These are phyloP conservation scores for Fulmarus glacialis DNA, from an alignment of 2,113 vertebrate genomes.

Conservation along the genomic window DNA sequence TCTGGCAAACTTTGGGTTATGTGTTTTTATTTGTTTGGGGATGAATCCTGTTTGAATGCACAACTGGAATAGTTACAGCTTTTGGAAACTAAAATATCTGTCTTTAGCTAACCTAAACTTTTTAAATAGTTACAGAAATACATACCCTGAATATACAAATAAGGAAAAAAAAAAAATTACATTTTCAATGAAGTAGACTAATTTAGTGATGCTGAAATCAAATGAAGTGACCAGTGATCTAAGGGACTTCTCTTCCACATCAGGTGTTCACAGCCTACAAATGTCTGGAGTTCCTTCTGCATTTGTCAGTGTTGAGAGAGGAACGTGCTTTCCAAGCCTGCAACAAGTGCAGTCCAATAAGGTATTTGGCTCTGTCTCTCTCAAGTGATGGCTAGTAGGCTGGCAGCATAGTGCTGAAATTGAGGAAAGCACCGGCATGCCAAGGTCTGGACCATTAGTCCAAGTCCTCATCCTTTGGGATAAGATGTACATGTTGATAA, in stretches of 20 bases:
- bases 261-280: background rate
- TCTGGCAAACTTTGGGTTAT: background rate
- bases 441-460: background rate
- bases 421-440: background rate
- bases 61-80: background rate
- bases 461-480: background rate
- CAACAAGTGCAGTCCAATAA: background rate
- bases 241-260: background rate
- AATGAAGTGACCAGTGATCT: background rate
- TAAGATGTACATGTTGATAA: fast-evolving
- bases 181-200: background rate
- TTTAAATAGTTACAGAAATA: conserved; percentile 6
- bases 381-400: fast-evolving
- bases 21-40: background rate
- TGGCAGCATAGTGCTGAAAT: background rate
- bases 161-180: background rate
- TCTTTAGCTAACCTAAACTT: background rate
- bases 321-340: background rate
- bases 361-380: fast-evolving
- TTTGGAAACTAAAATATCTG: background rate
- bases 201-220: background rate
- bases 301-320: background rate
- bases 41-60: background rate
- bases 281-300: background rate
- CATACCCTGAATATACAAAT: background rate